Evolutionary conservation across 2,888 invertebrate species (phyloP), one percentile per base, ranked within the genome.

Genomic region (Operophtera brumata): DNA sequence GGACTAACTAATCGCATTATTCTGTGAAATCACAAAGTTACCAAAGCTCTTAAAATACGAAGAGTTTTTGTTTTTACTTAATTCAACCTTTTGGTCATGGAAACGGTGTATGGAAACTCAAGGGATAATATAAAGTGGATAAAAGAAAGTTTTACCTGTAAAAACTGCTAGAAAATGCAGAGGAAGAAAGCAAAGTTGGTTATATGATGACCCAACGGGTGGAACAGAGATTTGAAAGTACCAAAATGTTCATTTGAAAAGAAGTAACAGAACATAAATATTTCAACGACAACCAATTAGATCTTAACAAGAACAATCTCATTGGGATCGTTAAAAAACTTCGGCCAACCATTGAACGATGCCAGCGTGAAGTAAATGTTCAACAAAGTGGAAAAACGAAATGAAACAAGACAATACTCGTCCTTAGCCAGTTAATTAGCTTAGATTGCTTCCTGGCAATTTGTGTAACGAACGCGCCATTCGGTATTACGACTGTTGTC

Each of bases 391-490:
- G 47, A 55, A 57, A 59, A 57, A 56, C 42, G 25, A 54, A 41
- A 40, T 37, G 28, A 12, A 49, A 51, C 47, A 37, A 58, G 48
- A 57, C 50, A 57, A 48, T 59, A 60, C 51, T 52, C 44, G 60
- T 49, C 48, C 57, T 58, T 59, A 51, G 35, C 41, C 44, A 49
- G 46, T 52, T 57, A 60, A 58, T 60, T 58, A 56, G 49, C 54
- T 58, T 47, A 43, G 46, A 52, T 60, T 56, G 49, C 49, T 58
- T 60, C 58, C 60, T 54, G 45, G 46, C 59, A 49, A 56, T 59
- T 62, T 60, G 62, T 54, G 54, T 57, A 48, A 48, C 42, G 44
- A 44, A 52, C 44, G 43, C 56, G 51, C 43, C 50, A 42, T 50
- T 55, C 32, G 50, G 47, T 37, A 49, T 49, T 49, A 55, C 55